Conservation (phyloP, 2,113 vertebrate species). For the Telmatochromis sp. region DNA sequence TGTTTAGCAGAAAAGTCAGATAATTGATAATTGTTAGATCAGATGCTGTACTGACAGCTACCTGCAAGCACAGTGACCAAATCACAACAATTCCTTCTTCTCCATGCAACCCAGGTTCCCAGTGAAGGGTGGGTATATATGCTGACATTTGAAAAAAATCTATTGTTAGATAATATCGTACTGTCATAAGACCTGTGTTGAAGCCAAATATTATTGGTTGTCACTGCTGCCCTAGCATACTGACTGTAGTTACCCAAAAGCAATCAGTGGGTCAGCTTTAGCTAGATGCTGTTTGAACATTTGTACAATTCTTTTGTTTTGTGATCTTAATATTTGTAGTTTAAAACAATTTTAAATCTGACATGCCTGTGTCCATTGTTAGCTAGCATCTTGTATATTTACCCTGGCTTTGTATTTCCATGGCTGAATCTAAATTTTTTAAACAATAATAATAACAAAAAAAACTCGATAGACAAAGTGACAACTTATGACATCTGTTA, state of each 20-base stretch:
- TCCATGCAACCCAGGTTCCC: not conserved
- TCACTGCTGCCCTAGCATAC: not conserved
- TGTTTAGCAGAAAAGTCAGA: not conserved
- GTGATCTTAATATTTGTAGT: not conserved
- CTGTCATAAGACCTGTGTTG: not conserved
- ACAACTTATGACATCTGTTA: not conserved
- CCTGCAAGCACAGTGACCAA: not conserved
- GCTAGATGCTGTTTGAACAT: not conserved
- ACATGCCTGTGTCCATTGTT: not conserved
- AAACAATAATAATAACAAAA: not conserved
- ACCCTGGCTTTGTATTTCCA: not conserved
- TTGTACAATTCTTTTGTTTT: not conserved
- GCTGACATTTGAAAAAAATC: not conserved
- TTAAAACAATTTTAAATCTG: not conserved
- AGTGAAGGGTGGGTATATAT: not conserved
- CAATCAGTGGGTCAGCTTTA: not conserved
- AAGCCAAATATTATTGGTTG: not conserved
- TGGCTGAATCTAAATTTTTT: not conserved
- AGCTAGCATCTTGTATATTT: not conserved
- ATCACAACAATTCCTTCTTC: not conserved
- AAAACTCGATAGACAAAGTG: not conserved
- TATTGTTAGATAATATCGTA: not conserved
- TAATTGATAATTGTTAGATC: not conserved
- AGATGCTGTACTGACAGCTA: not conserved
- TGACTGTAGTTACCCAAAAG: not conserved